Evolutionary conservation across 1,140 invertebrate genomes (phyloP).

Genomic region (Armadillidium nasatum): DNA sequence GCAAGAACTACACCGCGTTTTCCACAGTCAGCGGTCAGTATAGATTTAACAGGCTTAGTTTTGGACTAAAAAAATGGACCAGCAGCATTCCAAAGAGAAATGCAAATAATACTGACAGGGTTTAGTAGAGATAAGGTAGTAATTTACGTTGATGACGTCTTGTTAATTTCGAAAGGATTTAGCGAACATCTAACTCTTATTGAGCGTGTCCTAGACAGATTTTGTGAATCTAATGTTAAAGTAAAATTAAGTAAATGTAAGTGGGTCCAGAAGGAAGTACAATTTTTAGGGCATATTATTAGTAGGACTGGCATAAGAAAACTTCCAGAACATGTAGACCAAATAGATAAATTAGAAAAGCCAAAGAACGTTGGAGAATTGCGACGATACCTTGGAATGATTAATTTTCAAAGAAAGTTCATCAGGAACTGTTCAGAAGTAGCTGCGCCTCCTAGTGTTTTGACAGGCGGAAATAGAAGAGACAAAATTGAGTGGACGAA

Average conservation of each 20-base stretch:
- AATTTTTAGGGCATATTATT: neutral
- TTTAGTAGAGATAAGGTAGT: neutral
- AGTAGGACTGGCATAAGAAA: neutral
- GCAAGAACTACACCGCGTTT: neutral
- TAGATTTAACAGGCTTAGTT: conserved; percentile 7
- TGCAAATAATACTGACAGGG: neutral
- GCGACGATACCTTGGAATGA: too few species aligned
- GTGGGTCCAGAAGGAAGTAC: neutral
- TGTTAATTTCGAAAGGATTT: neutral
- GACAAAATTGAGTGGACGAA: too few species aligned
- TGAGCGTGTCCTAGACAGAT: neutral
- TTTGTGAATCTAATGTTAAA: neutral
- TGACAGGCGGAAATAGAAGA: neutral
- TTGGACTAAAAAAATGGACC: conserved; percentile 22
- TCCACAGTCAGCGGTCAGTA: neutral
- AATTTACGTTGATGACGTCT: neutral
- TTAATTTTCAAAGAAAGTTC: neutral
- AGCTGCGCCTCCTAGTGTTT: neutral
- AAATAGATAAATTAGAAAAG: neutral
- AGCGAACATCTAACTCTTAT: neutral
- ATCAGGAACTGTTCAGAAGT: neutral
- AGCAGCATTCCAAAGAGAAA: conserved; percentile 21
- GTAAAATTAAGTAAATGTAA: neutral
- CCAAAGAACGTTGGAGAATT: neutral
- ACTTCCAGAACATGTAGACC: neutral